phyloP scores from a whole-genome alignment of 2,113 vertebrate genomes.

The Cynoglossus semilaevis region DNA sequence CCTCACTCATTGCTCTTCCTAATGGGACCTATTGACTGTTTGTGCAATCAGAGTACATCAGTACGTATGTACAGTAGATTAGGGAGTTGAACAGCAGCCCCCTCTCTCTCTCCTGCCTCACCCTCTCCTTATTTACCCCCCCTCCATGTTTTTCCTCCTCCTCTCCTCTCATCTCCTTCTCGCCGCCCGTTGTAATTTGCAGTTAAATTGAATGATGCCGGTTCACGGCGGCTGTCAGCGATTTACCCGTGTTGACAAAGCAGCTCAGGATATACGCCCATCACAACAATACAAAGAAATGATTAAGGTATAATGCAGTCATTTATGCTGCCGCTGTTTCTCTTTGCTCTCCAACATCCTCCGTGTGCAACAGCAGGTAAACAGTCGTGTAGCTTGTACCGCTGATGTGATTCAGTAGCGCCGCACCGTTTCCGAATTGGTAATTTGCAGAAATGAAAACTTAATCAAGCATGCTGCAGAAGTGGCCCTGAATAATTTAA shows the following conservation, averaged over 20 bases:
- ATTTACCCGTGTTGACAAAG: slow-evolving; percentile 62
- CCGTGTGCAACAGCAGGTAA: slow-evolving; percentile 74
- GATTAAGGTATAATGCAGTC: slow-evolving; percentile 64
- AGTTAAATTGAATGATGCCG: slow-evolving; percentile 32
- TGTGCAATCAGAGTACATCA: slow-evolving; percentile 66
- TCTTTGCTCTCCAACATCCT: slow-evolving; percentile 28
- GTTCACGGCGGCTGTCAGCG: slow-evolving; percentile 8
- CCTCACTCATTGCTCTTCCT: slow-evolving; percentile 56
- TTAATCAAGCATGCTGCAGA: slow-evolving; percentile 85
- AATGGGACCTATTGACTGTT: slow-evolving; percentile 69
- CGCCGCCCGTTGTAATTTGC: slow-evolving; percentile 34
- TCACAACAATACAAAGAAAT: slow-evolving; percentile 68
- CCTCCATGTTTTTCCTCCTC: slow-evolving; percentile 27
- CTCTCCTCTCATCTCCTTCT: not conserved
- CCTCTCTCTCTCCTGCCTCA: slow-evolving; percentile 4
- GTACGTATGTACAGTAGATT: slow-evolving; percentile 76
- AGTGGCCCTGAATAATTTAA: slow-evolving; percentile 86
- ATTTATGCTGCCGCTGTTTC: slow-evolving; percentile 66
- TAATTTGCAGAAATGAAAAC: slow-evolving; percentile 92
- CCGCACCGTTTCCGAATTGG: slow-evolving; percentile 74
- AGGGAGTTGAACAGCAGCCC: slow-evolving; percentile 44
- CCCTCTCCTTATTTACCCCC: slow-evolving; percentile 16
- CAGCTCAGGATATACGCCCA: slow-evolving; percentile 59
- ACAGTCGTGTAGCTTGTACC: slow-evolving; percentile 72
- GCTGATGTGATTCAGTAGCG: slow-evolving; percentile 77